phyloP scores from a whole-genome alignment of 2,113 vertebrate genomes.

The Clarias batrachus region DNA sequence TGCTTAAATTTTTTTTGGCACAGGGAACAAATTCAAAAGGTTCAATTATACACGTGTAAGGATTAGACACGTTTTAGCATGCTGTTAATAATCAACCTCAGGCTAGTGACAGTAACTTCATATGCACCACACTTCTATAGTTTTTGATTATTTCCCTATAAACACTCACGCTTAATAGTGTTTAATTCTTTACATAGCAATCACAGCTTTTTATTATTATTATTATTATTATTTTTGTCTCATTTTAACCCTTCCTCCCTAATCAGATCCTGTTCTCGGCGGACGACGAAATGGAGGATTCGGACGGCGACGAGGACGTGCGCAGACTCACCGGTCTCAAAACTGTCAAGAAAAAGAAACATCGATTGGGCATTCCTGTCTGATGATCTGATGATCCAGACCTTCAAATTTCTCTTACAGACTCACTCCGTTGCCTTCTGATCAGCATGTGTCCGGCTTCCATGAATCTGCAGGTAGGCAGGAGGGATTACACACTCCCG shows the following conservation, averaged over 20 bases:
- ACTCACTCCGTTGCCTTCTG: slow-evolving; percentile 29
- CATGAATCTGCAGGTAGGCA: slow-evolving; percentile 5
- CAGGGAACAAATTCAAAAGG: not conserved
- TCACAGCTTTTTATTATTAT: no score
- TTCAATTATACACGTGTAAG: not conserved
- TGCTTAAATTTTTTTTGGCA: not conserved
- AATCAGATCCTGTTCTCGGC: slow-evolving; percentile 93
- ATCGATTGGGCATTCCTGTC: slow-evolving; percentile 91
- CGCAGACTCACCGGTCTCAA: slow-evolving; percentile 84
- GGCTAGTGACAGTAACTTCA: no score
- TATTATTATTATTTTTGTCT: no score
- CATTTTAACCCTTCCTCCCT: not conserved
- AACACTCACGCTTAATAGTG: no score
- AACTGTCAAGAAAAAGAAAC: slow-evolving; percentile 90
- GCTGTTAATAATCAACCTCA: no score
- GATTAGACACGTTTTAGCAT: not conserved
- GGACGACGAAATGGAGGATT: slow-evolving; percentile 97
- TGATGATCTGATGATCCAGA: slow-evolving; percentile 81
- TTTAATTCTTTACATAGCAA: no score
- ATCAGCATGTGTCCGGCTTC: no score
- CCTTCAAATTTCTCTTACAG: slow-evolving; percentile 4
- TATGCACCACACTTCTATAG: no score
- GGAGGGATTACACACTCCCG: not conserved
- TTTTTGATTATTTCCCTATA: no score
- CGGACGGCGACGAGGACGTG: slow-evolving; percentile 85